Evolutionary conservation across 1,140 invertebrate species (phyloP).

Genomic region (Drosophila insularis): DNA sequence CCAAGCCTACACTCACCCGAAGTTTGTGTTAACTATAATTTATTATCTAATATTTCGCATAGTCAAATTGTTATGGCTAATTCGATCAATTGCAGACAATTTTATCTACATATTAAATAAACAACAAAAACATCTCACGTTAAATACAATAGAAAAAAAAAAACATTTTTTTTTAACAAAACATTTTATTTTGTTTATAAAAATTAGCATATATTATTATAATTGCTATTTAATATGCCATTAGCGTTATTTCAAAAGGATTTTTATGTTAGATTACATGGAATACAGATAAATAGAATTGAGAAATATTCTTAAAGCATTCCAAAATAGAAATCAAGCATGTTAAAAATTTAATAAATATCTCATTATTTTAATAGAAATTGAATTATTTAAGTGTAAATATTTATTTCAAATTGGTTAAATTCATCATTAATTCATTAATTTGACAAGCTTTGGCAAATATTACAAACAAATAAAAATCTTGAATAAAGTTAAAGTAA

Average conservation of each 20-base stretch:
- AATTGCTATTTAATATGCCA: neutral
- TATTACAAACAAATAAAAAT: neutral
- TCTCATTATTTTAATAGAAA: too few relatives aligned
- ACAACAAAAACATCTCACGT: neutral
- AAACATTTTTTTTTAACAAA: neutral
- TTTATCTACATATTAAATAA: neutral
- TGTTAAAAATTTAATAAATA: too few relatives aligned
- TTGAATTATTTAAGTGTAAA: too few relatives aligned
- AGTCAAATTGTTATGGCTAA: neutral
- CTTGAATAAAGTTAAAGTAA: too few relatives aligned
- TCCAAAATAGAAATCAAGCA: too few relatives aligned
- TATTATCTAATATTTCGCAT: neutral
- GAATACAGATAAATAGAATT: neutral
- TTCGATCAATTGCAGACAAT: neutral
- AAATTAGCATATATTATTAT: conserved; percentile 2
- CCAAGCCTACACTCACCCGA: neutral
- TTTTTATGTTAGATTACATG: neutral
- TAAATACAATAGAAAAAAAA: neutral
- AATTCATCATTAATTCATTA: too few relatives aligned
- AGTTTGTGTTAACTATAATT: neutral
- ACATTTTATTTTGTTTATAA: too few relatives aligned
- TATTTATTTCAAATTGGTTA: too few relatives aligned
- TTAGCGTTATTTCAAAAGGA: neutral
- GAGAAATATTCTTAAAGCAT: too few relatives aligned
- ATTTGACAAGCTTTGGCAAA: too few relatives aligned